Evolutionary conservation across 2,797 vertebrate genomes (phyloP).

Genomic region (Carduelis carduelis): DNA sequence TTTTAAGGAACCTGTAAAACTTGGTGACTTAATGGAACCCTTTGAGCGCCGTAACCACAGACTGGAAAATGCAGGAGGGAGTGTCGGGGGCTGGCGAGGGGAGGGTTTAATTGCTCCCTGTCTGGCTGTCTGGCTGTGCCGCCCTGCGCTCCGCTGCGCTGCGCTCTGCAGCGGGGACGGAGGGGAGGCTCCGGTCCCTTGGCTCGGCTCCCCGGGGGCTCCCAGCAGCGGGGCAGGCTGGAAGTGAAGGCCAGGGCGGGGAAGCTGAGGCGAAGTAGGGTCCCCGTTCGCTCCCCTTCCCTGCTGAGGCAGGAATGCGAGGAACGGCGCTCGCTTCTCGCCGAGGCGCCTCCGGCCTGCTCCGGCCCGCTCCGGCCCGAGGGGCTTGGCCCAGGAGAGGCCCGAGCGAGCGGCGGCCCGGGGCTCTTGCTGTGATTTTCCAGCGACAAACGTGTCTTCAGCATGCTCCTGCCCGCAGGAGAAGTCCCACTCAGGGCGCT

Average conservation of each 20-base stretch:
- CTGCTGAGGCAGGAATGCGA: not conserved
- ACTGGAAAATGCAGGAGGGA: conserved; percentile 59
- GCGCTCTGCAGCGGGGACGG: not conserved
- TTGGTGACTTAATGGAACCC: conserved; percentile 66
- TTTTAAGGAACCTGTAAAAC: conserved; percentile 61
- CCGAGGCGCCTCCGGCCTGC: not conserved
- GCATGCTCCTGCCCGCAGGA: not conserved
- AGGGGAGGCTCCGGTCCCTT: not conserved
- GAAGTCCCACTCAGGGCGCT: not conserved
- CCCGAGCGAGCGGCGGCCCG: rapidly evolving
- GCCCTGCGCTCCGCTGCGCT: not conserved
- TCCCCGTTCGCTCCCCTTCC: not conserved
- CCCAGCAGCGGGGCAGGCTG: not conserved
- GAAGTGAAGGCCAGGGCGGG: not conserved
- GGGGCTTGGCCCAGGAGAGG: not conserved
- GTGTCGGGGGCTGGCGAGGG: conserved; percentile 62
- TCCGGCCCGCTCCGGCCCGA: rapidly evolving
- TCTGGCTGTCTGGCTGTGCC: not conserved
- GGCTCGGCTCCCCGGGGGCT: not conserved
- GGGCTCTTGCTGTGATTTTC: not conserved
- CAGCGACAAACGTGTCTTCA: not conserved
- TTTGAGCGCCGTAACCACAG: conserved; percentile 62
- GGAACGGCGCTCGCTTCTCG: not conserved
- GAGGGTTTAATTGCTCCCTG: conserved; percentile 54
- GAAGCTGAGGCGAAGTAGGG: not conserved